phyloP scores from a whole-genome alignment of 2,888 invertebrate genomes.

The Silvanus unidentatus region DNA sequence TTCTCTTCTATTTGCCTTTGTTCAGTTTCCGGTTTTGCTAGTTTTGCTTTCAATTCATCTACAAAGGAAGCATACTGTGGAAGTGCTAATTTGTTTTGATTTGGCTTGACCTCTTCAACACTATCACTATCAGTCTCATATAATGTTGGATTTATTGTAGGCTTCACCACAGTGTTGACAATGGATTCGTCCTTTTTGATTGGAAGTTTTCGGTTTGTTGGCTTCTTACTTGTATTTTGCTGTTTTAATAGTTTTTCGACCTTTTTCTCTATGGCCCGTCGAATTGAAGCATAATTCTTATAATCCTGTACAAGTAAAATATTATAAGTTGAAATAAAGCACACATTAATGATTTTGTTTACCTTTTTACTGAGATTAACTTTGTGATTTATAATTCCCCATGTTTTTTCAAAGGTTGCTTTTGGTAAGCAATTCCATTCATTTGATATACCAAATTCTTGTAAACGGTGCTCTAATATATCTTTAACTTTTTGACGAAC shows the following conservation, averaged over 20 bases:
- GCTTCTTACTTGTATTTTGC: conserved; percentile 6
- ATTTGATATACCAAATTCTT: conserved; percentile 58
- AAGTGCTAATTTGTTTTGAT: no score
- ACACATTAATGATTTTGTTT: no score
- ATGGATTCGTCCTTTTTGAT: no score
- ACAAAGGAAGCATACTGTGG: conserved; percentile 21
- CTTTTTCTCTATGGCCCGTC: conserved; percentile 8
- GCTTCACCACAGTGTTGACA: no score
- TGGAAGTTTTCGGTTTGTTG: no score
- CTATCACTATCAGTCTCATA: conserved; percentile 29
- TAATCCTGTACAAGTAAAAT: conserved; percentile 19
- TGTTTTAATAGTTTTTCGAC: conserved; percentile 1
- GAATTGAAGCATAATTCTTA: conserved; percentile 17
- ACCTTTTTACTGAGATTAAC: conserved; percentile 53
- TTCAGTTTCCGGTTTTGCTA: conserved; percentile 10
- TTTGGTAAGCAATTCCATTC: conserved; percentile 55
- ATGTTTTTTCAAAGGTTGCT: conserved; percentile 53
- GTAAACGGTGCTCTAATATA: conserved; percentile 50
- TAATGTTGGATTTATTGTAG: no score
- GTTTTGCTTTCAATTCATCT: conserved; percentile 21
- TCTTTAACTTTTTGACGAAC: conserved; percentile 20
- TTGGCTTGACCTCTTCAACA: no score
- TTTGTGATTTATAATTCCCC: conserved; percentile 54
- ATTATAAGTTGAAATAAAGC: not conserved
- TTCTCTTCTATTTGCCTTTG: conserved; percentile 11